Evolutionary conservation across 2,888 invertebrate genomes (phyloP).

Genomic region (Azorinus chamasolen): DNA sequence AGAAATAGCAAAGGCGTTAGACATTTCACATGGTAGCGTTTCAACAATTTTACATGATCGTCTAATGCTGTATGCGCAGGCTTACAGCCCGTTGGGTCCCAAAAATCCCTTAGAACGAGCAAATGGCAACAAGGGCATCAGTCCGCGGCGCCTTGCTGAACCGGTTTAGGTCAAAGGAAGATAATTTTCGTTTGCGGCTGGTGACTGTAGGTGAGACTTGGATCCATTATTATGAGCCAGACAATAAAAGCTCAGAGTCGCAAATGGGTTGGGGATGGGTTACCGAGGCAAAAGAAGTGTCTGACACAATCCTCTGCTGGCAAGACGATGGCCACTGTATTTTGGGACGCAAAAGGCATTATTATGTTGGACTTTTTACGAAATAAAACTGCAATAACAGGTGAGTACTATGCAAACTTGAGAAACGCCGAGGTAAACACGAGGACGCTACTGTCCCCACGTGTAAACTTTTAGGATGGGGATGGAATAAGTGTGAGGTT

Average conservation of each 20-base stretch:
- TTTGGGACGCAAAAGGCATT: conserved; percentile 23
- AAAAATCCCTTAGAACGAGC: no score
- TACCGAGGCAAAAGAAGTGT: conserved; percentile 31
- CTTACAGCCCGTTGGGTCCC: no score
- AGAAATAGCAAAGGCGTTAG: no score
- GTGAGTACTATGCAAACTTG: conserved; percentile 21
- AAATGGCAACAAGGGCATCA: no score
- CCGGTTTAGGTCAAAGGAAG: neutral
- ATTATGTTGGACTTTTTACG: conserved; percentile 4
- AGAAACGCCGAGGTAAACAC: conserved; percentile 25
- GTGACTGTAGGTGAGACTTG: no score
- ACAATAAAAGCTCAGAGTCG: no score
- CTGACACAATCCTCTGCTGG: conserved; percentile 27
- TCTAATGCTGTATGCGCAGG: no score
- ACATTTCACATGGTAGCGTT: no score
- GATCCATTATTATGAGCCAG: no score
- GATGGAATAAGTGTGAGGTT: no score
- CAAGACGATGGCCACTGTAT: conserved; percentile 30
- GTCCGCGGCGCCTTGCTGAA: conserved; percentile 1
- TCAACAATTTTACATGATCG: no score
- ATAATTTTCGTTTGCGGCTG: no score
- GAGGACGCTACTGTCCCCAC: neutral
- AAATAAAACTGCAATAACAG: conserved; percentile 32
- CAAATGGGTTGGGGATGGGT: neutral
- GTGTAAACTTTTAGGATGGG: neutral